phyloP scores from a whole-genome alignment of 1,140 invertebrate species.

The Parasteatoda tepidariorum region DNA sequence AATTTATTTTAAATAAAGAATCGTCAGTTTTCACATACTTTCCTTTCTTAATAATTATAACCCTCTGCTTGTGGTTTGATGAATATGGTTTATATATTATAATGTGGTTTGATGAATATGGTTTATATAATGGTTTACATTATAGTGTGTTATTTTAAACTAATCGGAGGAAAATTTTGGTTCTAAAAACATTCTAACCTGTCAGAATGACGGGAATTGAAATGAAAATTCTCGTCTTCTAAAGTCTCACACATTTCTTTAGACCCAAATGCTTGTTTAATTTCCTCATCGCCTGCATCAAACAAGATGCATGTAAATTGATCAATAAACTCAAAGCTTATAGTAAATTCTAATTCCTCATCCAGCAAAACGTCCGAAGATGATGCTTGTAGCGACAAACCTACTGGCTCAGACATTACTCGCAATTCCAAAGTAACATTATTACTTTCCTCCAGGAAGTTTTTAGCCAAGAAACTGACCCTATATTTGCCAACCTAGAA shows the following conservation, averaged over 20 bases:
- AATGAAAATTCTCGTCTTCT: neutral
- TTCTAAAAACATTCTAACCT: too few relatives aligned
- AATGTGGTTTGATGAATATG: too few relatives aligned
- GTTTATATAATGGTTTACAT: too few relatives aligned
- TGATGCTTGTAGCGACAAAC: neutral
- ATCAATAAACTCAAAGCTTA: conserved; percentile 2
- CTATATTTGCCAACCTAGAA: conserved; percentile 10
- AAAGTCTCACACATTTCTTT: neutral
- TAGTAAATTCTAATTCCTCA: conserved; percentile 12
- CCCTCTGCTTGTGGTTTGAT: too few relatives aligned
- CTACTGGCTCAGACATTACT: neutral
- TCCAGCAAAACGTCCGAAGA: neutral
- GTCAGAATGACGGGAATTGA: neutral
- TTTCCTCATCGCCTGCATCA: conserved; percentile 18
- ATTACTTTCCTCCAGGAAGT: conserved; percentile 29
- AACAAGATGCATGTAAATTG: conserved; percentile 25
- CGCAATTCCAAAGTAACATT: conserved; percentile 1
- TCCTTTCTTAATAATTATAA: too few relatives aligned
- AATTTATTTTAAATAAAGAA: too few relatives aligned
- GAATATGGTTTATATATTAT: too few relatives aligned
- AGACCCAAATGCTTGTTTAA: conserved; percentile 5
- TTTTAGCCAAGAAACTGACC: conserved; percentile 7
- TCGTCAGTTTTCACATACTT: too few relatives aligned
- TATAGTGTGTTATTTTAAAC: too few relatives aligned
- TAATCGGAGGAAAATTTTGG: too few relatives aligned